phyloP scores from a whole-genome alignment of 2,113 vertebrate genomes.

The Dipodomys stephensi region DNA sequence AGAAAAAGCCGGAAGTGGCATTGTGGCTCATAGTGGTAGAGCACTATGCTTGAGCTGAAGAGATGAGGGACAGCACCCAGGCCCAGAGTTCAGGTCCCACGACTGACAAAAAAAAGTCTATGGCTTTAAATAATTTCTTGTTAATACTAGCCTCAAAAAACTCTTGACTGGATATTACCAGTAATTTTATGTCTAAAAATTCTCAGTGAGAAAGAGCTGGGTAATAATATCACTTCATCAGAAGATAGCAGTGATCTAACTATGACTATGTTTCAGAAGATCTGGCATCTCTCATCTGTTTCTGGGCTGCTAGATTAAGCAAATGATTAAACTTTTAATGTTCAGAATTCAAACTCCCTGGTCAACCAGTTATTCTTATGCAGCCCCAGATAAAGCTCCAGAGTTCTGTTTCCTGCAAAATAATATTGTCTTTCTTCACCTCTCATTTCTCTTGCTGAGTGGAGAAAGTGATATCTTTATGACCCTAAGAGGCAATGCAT shows the following conservation, averaged over 20 bases:
- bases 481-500: conserved; percentile 65
- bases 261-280: conserved; percentile 56
- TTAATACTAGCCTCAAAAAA: conserved; percentile 41
- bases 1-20: no score
- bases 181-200: conserved; percentile 38
- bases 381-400: conserved; percentile 56
- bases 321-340: conserved; percentile 44
- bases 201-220: conserved; percentile 24
- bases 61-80: no score
- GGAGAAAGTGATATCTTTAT: conserved; percentile 77
- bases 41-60: no score
- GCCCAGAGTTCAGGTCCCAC: no score
- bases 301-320: conserved; percentile 5
- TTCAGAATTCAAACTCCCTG: conserved; percentile 40
- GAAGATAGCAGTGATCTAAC: conserved; percentile 9
- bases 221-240: conserved; percentile 36
- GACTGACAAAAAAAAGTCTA: no score
- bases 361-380: conserved; percentile 18
- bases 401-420: conserved; percentile 69
- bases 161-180: conserved; percentile 31
- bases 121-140: conserved; percentile 25
- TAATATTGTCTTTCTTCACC: conserved; percentile 59
- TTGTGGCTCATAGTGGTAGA: no score
- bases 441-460: conserved; percentile 69
- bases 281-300: conserved; percentile 20